phyloP scores from a whole-genome alignment of 2,797 vertebrate genomes.

The Parauchenoglanis ngamensis region DNA sequence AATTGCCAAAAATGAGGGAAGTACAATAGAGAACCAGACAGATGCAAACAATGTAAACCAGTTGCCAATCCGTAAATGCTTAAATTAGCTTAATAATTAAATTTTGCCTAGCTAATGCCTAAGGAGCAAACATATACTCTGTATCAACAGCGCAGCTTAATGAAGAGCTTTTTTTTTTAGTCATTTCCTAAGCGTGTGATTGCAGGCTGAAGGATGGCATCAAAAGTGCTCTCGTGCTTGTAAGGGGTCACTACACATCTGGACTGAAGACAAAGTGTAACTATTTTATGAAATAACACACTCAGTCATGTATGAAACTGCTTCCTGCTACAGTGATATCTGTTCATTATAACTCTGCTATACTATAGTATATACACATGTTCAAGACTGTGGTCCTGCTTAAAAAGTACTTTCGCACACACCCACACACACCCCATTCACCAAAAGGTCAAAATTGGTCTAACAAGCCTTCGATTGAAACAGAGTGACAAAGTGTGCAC shows the following conservation, averaged over 20 bases:
- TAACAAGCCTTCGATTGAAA: neutral
- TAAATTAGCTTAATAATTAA: conserved; percentile 4
- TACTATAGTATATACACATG: neutral
- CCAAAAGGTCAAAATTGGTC: neutral
- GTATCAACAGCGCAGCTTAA: neutral
- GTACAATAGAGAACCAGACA: neutral
- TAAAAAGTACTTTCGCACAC: neutral
- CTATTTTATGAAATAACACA: neutral
- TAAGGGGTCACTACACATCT: neutral
- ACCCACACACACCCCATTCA: neutral
- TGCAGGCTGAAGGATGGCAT: neutral
- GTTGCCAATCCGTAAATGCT: conserved; percentile 1
- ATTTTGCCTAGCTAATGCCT: neutral
- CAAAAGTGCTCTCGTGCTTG: neutral
- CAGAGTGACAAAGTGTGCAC: neutral
- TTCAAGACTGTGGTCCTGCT: neutral
- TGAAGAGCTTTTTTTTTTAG: neutral
- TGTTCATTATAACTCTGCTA: neutral
- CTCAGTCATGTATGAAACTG: neutral
- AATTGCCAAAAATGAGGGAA: neutral
- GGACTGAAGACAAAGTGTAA: neutral
- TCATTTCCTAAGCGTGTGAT: neutral
- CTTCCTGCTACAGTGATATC: neutral
- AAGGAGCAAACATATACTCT: neutral
- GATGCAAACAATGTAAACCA: neutral